These are phyloP conservation scores for Cariama cristata DNA, from an alignment of 2,113 vertebrate species.

Conservation along the genomic window DNA sequence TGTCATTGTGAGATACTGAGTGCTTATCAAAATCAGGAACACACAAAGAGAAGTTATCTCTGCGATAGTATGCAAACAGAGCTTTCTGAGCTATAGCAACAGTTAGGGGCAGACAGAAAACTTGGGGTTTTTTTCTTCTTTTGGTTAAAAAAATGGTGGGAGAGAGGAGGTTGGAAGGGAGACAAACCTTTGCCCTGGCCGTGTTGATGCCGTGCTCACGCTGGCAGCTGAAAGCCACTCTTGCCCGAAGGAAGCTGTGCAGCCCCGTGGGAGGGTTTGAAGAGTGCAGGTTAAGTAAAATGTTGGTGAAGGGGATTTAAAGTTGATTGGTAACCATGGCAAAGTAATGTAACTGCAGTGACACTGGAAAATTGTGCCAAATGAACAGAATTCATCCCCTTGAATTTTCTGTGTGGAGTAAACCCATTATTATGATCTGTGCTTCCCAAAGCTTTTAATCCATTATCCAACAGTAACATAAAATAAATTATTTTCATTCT, in stretches of 20 bases:
- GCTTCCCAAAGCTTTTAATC: not conserved
- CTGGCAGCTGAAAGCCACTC: not conserved
- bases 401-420: not conserved
- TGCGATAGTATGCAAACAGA: not conserved
- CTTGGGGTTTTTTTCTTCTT: not conserved
- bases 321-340: not conserved
- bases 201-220: accelerated
- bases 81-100: not conserved
- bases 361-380: not conserved
- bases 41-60: not conserved
- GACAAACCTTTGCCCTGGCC: not conserved
- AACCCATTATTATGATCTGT: not conserved
- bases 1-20: not conserved
- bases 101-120: not conserved
- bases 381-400: not conserved
- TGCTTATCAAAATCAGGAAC: not conserved
- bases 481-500: not conserved
- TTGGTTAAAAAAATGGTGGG: not conserved
- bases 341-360: not conserved
- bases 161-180: not conserved
- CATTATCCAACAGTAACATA: not conserved
- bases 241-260: accelerated
- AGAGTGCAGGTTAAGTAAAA: not conserved
- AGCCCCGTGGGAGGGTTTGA: accelerated
- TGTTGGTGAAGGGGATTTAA: not conserved